Base-by-base conservation (phyloP, 2,888 invertebrate species). In the Meandrusa payeni region DNA sequence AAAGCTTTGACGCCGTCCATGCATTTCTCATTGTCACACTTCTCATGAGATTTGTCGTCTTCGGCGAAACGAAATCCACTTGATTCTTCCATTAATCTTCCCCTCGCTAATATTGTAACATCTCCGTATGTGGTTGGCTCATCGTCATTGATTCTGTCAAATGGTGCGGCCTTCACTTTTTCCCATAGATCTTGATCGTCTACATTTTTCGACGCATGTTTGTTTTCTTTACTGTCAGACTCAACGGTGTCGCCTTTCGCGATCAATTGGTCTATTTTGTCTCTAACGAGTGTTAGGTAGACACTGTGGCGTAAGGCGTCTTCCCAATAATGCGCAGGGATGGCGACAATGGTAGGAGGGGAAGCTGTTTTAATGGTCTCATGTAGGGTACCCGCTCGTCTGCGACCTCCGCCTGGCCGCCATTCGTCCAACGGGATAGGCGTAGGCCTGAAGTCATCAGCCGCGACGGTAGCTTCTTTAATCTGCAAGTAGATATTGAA, bases 231-330 rank as follows among this genome's bases (percentile, higher is more conserved):
- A 24, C 41, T 61, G 28, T 73, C 59, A 1, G 74, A 65, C 6
- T 70, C 62, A 45, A 67, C 55, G 46, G 69, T 56, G 24, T 69
- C 62, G 9, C 76, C 76, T 54, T 71, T 75, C 2, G 89, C 71
- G 43, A 89, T 82, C 2, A 89, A 75, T 43, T 86, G 81, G 46
- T 87, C 80, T 50, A 90, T 88, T 58, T 88, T 87, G 57, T 91
- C 90, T 50, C 90, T 72, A 38, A 90, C 80, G 5, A 93, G 79
- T 1, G 93, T 91, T 51, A 93, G 82, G 58, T 91, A 91, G 3
- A 91, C 90, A 48, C 93, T 91, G 73, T 93, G 92, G 46, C 91
- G 88, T 20, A 93, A 69, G 1, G 93, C 92, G 44, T 90, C 89
- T 67, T 93, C 92, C 93, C 93, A 93, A 57, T 87, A 87, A 52